Conservation (phyloP, 2,888 invertebrate species). For the Cataglyphis cursor region DNA sequence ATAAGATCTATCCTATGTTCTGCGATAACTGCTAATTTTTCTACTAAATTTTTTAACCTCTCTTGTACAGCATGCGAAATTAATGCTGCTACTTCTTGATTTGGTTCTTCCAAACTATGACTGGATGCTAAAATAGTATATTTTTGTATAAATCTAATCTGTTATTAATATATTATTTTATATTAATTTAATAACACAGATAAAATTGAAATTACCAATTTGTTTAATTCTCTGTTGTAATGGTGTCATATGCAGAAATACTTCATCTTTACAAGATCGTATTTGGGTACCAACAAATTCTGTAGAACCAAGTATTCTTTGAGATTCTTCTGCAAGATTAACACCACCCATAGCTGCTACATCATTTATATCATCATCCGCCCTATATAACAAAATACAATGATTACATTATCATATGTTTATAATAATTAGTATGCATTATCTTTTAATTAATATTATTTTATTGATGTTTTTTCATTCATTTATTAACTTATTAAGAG, state of each 20-base stretch:
- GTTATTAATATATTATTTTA: not conserved
- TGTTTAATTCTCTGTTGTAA: constrained; percentile 93
- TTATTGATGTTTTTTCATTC: not conserved
- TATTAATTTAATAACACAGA: not conserved
- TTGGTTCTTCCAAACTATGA: constrained; percentile 94
- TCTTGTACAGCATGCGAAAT: constrained; percentile 98
- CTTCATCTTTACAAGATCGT: constrained; percentile 97
- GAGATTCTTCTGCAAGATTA: constrained; percentile 98
- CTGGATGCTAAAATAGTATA: constrained; percentile 87
- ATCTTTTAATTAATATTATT: constrained; percentile 6
- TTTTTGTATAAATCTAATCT: not conserved
- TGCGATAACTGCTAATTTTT: constrained; percentile 96
- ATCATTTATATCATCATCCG: constrained; percentile 99
- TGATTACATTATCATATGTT: not conserved
- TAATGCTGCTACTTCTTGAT: constrained; percentile 94
- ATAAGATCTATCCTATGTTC: constrained; percentile 98
- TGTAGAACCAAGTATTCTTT: constrained; percentile 96
- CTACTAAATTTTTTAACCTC: constrained; percentile 95
- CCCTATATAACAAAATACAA: constrained; percentile 85
- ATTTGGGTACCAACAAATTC: constrained; percentile 96
- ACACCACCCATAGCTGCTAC: constrained; percentile 99
- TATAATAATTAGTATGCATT: not conserved
- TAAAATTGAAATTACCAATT: constrained; percentile 87
- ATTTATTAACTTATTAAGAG: not conserved
- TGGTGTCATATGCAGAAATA: constrained; percentile 92